Base-by-base conservation (phyloP, 2,797 vertebrate genomes). In the Takifugu ocellatus region DNA sequence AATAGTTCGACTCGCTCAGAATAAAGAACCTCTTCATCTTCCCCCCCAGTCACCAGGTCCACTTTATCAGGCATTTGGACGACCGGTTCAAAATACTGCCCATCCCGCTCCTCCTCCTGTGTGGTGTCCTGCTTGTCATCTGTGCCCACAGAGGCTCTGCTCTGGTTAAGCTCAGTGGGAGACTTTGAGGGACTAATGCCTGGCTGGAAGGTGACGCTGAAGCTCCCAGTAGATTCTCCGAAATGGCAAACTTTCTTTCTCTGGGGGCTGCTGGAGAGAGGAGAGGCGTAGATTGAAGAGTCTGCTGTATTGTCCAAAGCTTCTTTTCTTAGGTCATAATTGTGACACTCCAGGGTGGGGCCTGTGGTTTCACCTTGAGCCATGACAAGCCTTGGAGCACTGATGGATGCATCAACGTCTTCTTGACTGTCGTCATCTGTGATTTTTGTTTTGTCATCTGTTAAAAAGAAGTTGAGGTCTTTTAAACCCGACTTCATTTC, bases 401-500 rank as follows among this genome's bases (percentile, higher is more conserved):
- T 70, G 9, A 64, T 64, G 1, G 81, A 49, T 51, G 73, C 39
- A 51, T 83, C 55, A 14, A 57, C 43, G 9, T 87, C 69, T 65
- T 1, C 86, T 16, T 73, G 69, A 31, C 26, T 79, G 48, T 93
- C 92, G 2, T 94, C 91, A 17, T 94, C 93, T 66, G 86, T 90
- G 31, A 93, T 85, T 81, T 96, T 97, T 12, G 88, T 86, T 85
- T 95, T 95, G 55, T 93, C 93, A 24, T 94, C 94, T 0, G 96
- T 98, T 81, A 99, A 84, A 82, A 96, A 94, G 0, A 85, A 94
- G 85, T 98, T 98, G 16, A 99, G 89, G 77, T 98, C 94, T 90
- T 98, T 99, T 29, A 99, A 90, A 25, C 90, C 97, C 51, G 91
- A 93, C 79, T 99, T 99, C 95, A 98, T 98, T 87, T 98, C 95